Evolutionary conservation across 2,797 vertebrate genomes (phyloP).

Genomic region (Syngnathus acus): DNA sequence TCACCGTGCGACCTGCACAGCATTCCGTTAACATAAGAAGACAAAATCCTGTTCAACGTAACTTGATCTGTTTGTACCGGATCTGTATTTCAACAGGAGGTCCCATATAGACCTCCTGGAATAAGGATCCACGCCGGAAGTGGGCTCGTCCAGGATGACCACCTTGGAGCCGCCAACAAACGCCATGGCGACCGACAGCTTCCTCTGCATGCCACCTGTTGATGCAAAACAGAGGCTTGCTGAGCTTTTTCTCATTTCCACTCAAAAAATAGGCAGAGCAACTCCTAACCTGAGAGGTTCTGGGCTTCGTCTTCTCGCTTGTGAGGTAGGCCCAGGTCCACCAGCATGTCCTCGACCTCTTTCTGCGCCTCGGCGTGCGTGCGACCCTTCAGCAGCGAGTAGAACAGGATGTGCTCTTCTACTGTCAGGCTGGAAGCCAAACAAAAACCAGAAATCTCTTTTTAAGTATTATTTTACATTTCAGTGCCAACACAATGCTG

Average conservation of each 20-base stretch:
- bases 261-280: too few relatives aligned
- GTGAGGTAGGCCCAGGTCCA: conserved; percentile 82
- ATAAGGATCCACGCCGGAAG: conserved; percentile 94
- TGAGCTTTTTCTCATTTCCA: neutral
- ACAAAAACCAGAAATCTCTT: neutral
- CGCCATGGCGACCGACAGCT: conserved; percentile 90
- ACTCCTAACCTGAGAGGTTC: conserved; percentile 81
- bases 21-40: neutral
- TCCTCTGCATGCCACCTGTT: conserved; percentile 94
- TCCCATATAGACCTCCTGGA: conserved; percentile 96
- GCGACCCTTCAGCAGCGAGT: conserved; percentile 85
- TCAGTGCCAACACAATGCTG: neutral
- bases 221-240: neutral
- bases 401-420: conserved; percentile 93
- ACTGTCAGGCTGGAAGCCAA: conserved; percentile 80
- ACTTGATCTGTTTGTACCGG: conserved; percentile 62
- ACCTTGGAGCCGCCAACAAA: conserved; percentile 93
- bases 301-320: conserved; percentile 87
- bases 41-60: conserved; percentile 9
- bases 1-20: conserved; percentile 83
- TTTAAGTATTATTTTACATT: neutral
- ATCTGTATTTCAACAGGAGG: conserved; percentile 86
- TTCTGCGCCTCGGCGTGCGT: conserved; percentile 72
- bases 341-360: conserved; percentile 83
- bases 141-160: conserved; percentile 91